A percentile compares a stretch with the other conserved stretches of the same genome.
phyloP scores from a whole-genome alignment of 2,888 invertebrate genomes.

The Galerucella nymphaeae region DNA sequence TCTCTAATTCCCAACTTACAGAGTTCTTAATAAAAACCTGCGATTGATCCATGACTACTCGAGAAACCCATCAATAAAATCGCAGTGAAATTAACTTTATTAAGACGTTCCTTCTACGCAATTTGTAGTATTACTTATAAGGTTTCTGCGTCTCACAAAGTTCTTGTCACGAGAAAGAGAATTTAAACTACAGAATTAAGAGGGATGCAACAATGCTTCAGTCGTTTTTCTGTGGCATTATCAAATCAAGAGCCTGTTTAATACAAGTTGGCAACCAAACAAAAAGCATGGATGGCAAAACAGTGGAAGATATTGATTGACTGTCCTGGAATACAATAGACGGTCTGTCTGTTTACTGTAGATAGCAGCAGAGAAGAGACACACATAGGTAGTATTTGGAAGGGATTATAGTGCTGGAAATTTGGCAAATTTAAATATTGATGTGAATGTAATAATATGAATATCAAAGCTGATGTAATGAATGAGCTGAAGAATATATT shows the following conservation, averaged over 20 bases:
- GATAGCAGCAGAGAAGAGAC: conserved; percentile 44
- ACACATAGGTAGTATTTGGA: conserved; percentile 40
- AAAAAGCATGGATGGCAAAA: conserved; percentile 54
- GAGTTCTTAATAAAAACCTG: too few relatives aligned
- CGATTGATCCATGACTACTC: too few relatives aligned
- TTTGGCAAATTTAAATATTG: neutral
- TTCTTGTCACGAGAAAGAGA: conserved; percentile 14
- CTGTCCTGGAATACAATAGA: conserved; percentile 47
- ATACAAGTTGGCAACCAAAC: conserved; percentile 55
- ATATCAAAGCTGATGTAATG: neutral
- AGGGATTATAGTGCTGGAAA: conserved; percentile 21
- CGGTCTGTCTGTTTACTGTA: conserved; percentile 45
- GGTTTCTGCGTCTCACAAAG: neutral
- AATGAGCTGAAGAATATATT: too few relatives aligned
- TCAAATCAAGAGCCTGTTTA: conserved; percentile 54
- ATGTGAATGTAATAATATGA: conserved; percentile 1
- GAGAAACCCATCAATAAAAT: too few relatives aligned
- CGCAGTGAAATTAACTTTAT: neutral
- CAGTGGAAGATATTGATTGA: conserved; percentile 51
- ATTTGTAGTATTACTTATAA: neutral
- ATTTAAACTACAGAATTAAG: conserved; percentile 21
- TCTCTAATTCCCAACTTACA: too few relatives aligned
- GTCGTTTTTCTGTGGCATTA: conserved; percentile 45
- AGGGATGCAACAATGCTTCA: conserved; percentile 24
- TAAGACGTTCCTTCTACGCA: neutral